Evolutionary conservation across 2,797 vertebrate species (phyloP).

Genomic region (Pseudochaenichthys georgianus): DNA sequence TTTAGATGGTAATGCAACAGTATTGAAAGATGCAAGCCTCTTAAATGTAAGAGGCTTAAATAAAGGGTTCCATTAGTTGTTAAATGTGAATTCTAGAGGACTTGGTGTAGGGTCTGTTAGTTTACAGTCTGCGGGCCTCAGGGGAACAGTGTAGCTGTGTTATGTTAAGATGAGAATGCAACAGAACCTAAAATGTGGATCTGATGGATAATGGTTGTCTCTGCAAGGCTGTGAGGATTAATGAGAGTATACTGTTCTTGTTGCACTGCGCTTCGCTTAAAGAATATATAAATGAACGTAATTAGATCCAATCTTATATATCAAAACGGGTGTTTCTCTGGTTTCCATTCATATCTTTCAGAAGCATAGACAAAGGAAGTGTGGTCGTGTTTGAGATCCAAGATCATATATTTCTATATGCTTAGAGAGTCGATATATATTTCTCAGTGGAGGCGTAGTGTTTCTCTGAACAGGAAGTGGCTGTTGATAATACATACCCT

Average conservation of each 20-base stretch:
- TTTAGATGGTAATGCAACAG: conserved; percentile 2
- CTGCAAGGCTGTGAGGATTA: conserved; percentile 12
- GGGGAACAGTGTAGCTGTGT: too few relatives aligned
- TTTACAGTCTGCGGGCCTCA: too few relatives aligned
- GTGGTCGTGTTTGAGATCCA: conserved; percentile 23
- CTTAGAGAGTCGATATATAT: conserved; percentile 23
- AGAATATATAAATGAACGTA: not conserved
- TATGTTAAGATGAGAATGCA: conserved; percentile 32
- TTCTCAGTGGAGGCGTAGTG: conserved; percentile 43
- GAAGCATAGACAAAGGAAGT: conserved; percentile 13
- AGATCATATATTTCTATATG: conserved; percentile 27
- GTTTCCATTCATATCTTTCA: conserved; percentile 10
- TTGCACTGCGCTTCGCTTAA: not conserved
- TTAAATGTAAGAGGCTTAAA: conserved; percentile 1
- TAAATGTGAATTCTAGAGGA: conserved; percentile 1
- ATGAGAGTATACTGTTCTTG: conserved; percentile 5
- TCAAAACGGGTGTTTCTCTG: not conserved
- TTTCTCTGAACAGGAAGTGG: conserved; percentile 75
- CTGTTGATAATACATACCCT: conserved; percentile 35
- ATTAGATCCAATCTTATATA: not conserved
- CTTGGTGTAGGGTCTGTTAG: too few relatives aligned
- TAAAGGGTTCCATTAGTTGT: conserved; percentile 2
- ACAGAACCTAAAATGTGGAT: not conserved
- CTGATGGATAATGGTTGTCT: conserved; percentile 10
- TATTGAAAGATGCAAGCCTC: not conserved